These are phyloP conservation scores for Geodia barretti DNA, from an alignment of 37 sponge, comb jelly and placozoan species.

Conservation along the genomic window DNA sequence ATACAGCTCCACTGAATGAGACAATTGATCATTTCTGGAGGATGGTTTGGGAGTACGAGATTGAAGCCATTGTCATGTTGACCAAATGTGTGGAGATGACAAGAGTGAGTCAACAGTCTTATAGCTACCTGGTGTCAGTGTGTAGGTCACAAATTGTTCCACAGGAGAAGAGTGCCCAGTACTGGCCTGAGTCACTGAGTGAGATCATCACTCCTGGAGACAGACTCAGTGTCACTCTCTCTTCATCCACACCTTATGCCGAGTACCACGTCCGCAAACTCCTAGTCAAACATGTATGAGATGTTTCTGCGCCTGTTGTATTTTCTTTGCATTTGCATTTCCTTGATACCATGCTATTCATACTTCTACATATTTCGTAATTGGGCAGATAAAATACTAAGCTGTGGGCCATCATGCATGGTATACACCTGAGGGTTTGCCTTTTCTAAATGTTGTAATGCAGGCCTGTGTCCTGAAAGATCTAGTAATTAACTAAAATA, in stretches of 20 bases:
- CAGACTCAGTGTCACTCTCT: slow-evolving; percentile 28
- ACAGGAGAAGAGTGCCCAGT: not conserved
- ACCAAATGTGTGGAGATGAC: slow-evolving; percentile 1
- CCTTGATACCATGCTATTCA: too few species aligned
- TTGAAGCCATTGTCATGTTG: slow-evolving; percentile 9
- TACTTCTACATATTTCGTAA: too few species aligned
- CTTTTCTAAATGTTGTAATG: too few species aligned
- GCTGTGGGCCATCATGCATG: too few species aligned
- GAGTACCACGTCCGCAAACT: slow-evolving; percentile 55
- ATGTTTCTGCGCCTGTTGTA: too few species aligned
- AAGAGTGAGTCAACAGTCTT: not conserved
- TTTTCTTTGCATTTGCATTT: too few species aligned
- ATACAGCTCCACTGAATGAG: not conserved
- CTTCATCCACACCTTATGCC: slow-evolving; percentile 22
- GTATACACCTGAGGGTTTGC: too few species aligned
- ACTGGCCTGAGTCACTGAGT: not conserved
- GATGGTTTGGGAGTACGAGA: slow-evolving; percentile 18
- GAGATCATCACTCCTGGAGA: not conserved
- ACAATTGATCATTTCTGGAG: slow-evolving; percentile 5
- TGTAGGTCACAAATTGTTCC: not conserved
- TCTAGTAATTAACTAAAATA: too few species aligned
- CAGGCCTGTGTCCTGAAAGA: too few species aligned
- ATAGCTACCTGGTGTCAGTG: not conserved
- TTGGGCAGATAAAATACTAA: too few species aligned
- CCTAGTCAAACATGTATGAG: slow-evolving; percentile 28